Evolutionary conservation across 30 jellyfish, hydroid and myxozoan species (phyloP), one percentile per base, ranked within the genome.

Genomic region (Aurelia aurita): DNA sequence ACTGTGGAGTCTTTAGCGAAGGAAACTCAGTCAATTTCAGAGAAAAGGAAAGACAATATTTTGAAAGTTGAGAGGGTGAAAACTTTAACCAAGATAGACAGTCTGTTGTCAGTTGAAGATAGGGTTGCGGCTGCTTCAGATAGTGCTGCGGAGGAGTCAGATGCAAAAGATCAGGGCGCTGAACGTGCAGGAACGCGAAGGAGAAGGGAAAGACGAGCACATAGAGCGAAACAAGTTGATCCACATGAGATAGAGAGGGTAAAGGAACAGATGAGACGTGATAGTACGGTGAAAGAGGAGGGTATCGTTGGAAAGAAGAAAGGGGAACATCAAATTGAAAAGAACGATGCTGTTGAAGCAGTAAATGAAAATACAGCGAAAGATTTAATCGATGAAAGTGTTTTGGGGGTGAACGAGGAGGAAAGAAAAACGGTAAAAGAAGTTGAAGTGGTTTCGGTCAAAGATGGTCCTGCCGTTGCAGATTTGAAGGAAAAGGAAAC

Each of bases 141-240:
- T n/a, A 28, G 34, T 16, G 69, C 54, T 18, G 91, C 39, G 6
- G 82, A 59, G 39, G 85, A 64, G 39, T 46, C 31, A 2, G 93
- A 69, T 8, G 70, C 34, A 8, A 83, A 70, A 39, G 86, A 83
- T 3, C 21, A 15, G 27, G 79, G 20, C 1, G 43, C 80, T 3
- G 93, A 83, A 26, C 86, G 93, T 3, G 51, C 63, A 4, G 93
- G 93, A 57, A 22, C 87, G n/a, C 72, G 93, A 58, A 58, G 93
- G 27, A 51, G 93, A 49, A 57, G 93, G 34, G 93, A 83, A 19
- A 57, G 93, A 47, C 67, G 93, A 64, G 69, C 93, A 46, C 61
- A 83, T 31, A 83, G 93, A 71, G 79, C 67, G 53, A 83, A 72
- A 25, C 86, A 74, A 70, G 87, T 83, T 35, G 83, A 83, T 62